A percentile compares a stretch with the other conserved stretches of the same genome.
These are phyloP conservation scores for Epinephelus cyanopodus DNA, from an alignment of 2,113 vertebrate species.

Conservation along the genomic window DNA sequence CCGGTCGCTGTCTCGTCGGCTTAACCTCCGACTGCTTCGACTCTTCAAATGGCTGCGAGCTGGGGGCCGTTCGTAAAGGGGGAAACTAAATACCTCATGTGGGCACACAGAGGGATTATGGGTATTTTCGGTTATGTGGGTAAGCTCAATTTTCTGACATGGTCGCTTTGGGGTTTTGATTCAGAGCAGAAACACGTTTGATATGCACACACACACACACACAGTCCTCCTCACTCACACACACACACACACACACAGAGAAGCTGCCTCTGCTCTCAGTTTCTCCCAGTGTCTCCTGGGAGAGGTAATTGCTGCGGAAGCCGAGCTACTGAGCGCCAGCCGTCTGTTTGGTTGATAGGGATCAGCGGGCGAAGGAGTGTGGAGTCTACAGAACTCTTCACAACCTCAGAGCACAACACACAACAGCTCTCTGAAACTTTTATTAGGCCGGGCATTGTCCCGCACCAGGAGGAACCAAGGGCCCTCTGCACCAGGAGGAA, in stretches of 20 bases:
- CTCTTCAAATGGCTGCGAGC: conserved; percentile 34
- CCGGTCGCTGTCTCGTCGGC: conserved; percentile 17
- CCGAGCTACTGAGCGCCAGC: conserved; percentile 68
- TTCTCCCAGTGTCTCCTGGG: conserved; percentile 65
- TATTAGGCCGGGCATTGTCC: too few relatives aligned
- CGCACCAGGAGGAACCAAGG: too few relatives aligned
- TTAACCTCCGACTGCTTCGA: conserved; percentile 52
- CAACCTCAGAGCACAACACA: conserved; percentile 14
- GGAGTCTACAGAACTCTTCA: conserved; percentile 42
- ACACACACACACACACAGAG: conserved; percentile 39
- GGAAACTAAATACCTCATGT: conserved; percentile 65
- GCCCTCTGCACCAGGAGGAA: too few relatives aligned
- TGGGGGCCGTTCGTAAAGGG: conserved; percentile 19
- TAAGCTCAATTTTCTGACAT: conserved; percentile 51
- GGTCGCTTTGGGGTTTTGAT: conserved; percentile 42
- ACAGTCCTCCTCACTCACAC: conserved; percentile 10
- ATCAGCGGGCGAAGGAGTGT: conserved; percentile 62
- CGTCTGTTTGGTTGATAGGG: conserved; percentile 70
- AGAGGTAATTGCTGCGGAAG: conserved; percentile 76
- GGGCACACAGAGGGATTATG: conserved; percentile 61
- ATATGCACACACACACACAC: conserved; percentile 21
- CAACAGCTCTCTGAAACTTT: not conserved
- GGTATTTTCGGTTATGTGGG: conserved; percentile 59
- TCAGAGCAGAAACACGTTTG: conserved; percentile 40
- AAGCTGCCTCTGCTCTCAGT: conserved; percentile 50